A percentile compares a stretch with the other conserved stretches of the same genome.
Evolutionary conservation across 2,888 invertebrate species (phyloP).

Genomic region (Clunio marinus): DNA sequence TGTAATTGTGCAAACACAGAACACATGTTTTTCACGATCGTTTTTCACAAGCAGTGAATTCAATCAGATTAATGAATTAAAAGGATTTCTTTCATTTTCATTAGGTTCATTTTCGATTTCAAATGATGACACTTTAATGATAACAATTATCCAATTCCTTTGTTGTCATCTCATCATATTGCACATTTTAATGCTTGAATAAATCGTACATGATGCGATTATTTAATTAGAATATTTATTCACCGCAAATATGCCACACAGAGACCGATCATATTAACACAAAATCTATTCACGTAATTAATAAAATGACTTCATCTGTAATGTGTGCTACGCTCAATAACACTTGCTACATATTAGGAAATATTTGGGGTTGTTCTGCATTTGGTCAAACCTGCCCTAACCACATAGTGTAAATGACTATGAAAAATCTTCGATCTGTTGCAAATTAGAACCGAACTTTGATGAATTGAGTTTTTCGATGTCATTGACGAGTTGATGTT

Average conservation of each 20-base stretch:
- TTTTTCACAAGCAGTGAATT: slow-evolving; percentile 29
- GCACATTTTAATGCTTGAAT: slow-evolving; percentile 10
- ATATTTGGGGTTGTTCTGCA: neutral
- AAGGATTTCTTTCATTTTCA: neutral
- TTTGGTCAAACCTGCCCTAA: neutral
- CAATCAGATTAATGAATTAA: slow-evolving; percentile 38
- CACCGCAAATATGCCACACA: slow-evolving; percentile 24
- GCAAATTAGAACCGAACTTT: slow-evolving; percentile 14
- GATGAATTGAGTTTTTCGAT: neutral
- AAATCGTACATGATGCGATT: neutral
- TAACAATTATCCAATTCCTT: neutral
- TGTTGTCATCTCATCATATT: slow-evolving; percentile 1
- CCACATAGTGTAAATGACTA: neutral
- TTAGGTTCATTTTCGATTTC: neutral
- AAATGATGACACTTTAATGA: slow-evolving; percentile 13
- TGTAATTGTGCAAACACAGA: slow-evolving; percentile 38
- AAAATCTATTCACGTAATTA: slow-evolving; percentile 31
- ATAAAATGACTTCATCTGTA: slow-evolving; percentile 15
- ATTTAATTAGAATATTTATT: slow-evolving; percentile 33
- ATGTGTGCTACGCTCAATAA: slow-evolving; percentile 12
- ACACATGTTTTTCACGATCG: slow-evolving; percentile 37
- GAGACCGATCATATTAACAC: neutral
- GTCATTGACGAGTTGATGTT: neutral
- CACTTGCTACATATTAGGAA: slow-evolving; percentile 31
- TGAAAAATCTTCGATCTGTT: slow-evolving; percentile 2